phyloP scores from a whole-genome alignment of 2,797 vertebrate genomes.

The Acomys russatus region DNA sequence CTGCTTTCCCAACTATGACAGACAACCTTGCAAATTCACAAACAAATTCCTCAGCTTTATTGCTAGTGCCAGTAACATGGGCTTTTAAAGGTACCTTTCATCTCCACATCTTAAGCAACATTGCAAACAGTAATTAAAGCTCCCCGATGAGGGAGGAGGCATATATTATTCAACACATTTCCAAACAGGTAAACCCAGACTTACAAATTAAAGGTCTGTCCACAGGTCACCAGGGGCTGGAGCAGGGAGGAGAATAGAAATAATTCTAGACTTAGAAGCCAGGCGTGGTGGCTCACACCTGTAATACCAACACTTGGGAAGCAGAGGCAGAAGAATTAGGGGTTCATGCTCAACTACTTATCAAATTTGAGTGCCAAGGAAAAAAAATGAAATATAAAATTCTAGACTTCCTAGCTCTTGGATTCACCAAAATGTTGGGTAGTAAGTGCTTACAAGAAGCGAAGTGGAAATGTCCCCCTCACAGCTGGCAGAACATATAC shows the following conservation, averaged over 20 bases:
- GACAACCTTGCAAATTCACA: slow-evolving; percentile 70
- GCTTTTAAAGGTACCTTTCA: slow-evolving; percentile 81
- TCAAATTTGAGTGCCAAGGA: not conserved
- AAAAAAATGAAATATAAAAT: not conserved
- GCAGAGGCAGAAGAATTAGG: not conserved
- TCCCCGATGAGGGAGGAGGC: slow-evolving; percentile 70
- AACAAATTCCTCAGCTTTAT: slow-evolving; percentile 79
- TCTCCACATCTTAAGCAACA: slow-evolving; percentile 73
- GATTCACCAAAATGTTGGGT: not conserved
- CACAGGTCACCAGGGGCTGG: slow-evolving; percentile 45
- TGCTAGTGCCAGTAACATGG: slow-evolving; percentile 77
- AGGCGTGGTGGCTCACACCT: not conserved
- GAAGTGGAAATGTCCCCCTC: not conserved
- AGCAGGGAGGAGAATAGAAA: not conserved
- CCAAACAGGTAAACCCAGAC: slow-evolving; percentile 82
- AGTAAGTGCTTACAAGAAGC: not conserved
- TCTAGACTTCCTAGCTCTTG: not conserved
- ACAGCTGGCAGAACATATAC: not conserved
- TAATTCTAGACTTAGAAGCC: slow-evolving; percentile 22
- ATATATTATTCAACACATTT: slow-evolving; percentile 78
- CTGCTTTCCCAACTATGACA: slow-evolving; percentile 64
- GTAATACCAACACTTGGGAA: not conserved
- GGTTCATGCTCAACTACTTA: not conserved
- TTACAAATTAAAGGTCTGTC: slow-evolving; percentile 72
- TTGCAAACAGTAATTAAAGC: slow-evolving; percentile 81